Evolutionary conservation across 2,113 vertebrate species (phyloP).

Genomic region (Chitala chitala): DNA sequence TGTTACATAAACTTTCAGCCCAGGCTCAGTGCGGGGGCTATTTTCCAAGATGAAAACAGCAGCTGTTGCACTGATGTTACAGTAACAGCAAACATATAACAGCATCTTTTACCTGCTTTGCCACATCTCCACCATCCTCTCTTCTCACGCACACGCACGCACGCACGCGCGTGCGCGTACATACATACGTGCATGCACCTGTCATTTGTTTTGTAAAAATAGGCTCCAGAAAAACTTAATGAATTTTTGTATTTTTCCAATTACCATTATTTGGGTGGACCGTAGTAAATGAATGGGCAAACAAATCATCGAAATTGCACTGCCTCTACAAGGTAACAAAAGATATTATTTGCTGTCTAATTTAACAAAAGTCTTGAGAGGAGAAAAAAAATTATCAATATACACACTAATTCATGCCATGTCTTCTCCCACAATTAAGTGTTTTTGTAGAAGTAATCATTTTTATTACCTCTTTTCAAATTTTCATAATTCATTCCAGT

Average conservation of each 20-base stretch:
- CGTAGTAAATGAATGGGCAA: slow-evolving; percentile 11
- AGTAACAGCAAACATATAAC: not conserved
- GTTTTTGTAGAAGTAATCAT: slow-evolving; percentile 15
- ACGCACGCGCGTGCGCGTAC: too few species aligned
- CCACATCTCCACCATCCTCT: not conserved
- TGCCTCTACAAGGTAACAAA: slow-evolving; percentile 35
- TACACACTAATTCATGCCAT: slow-evolving; percentile 29
- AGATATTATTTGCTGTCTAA: slow-evolving; percentile 38
- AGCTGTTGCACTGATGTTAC: not conserved
- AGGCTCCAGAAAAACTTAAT: not conserved
- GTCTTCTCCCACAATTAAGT: slow-evolving; percentile 16
- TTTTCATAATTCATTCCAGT: slow-evolving; percentile 37
- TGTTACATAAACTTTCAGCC: not conserved
- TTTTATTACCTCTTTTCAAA: slow-evolving; percentile 30
- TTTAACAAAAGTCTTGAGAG: slow-evolving; percentile 32
- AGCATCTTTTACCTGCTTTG: not conserved
- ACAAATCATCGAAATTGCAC: slow-evolving; percentile 28
- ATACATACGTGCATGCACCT: not conserved
- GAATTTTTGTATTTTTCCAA: slow-evolving; percentile 19
- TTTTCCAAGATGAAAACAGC: not conserved
- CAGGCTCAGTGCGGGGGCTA: not conserved
- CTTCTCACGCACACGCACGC: not conserved
- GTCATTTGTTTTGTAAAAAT: not conserved
- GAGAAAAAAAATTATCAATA: slow-evolving; percentile 39
- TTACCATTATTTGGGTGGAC: slow-evolving; percentile 18